These are phyloP conservation scores for Cistogaster globosa DNA, from an alignment of 2,888 invertebrate genomes.

Conservation along the genomic window DNA sequence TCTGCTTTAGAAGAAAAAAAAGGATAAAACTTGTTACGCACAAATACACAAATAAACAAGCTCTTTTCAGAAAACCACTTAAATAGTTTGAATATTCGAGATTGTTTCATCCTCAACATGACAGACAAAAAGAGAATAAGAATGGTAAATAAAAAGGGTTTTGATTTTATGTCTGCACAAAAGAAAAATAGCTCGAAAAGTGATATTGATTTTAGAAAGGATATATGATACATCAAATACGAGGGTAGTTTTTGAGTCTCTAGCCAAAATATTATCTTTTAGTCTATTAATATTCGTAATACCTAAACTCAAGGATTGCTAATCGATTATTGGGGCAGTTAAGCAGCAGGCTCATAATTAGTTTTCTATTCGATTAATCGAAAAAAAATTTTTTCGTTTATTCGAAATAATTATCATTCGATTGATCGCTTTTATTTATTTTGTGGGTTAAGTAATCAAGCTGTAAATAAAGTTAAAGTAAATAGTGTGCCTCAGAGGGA, in stretches of 20 bases:
- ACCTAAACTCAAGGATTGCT: too few relatives aligned
- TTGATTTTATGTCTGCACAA: constrained; percentile 12
- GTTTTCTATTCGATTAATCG: too few relatives aligned
- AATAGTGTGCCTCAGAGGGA: too few relatives aligned
- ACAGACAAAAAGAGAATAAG: neutral
- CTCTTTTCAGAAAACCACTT: constrained; percentile 19
- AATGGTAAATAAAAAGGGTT: constrained; percentile 9
- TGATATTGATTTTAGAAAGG: constrained; percentile 47
- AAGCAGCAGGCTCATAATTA: too few relatives aligned
- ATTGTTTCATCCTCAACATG: constrained; percentile 42
- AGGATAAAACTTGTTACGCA: constrained; percentile 1
- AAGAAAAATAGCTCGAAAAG: neutral
- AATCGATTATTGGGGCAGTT: too few relatives aligned
- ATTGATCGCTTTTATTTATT: too few relatives aligned
- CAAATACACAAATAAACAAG: neutral
- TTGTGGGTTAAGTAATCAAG: too few relatives aligned
- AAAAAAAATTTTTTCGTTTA: too few relatives aligned
- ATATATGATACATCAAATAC: neutral
- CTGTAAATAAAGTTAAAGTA: too few relatives aligned
- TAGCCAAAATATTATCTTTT: neutral
- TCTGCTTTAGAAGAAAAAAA: constrained; percentile 4
- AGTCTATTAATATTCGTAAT: too few relatives aligned
- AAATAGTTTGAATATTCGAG: constrained; percentile 53
- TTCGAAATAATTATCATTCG: too few relatives aligned
- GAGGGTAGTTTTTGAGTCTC: neutral